Base-by-base conservation (phyloP, 2,113 vertebrate species). In the Climacteris rufus region DNA sequence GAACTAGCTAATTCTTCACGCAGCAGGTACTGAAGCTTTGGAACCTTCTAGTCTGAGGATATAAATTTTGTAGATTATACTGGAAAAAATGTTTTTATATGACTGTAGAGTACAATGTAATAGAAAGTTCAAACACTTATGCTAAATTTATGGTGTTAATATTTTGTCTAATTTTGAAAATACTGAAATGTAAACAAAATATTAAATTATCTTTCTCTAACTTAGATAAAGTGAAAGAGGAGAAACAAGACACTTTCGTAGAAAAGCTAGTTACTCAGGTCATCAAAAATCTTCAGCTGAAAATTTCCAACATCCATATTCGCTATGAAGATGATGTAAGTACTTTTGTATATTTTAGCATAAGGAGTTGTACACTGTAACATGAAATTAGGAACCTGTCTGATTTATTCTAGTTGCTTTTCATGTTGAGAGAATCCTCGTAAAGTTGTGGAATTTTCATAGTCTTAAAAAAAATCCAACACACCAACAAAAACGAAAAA, bases 271-370 rank as follows among this genome's bases (percentile, higher is more conserved):
- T 99, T 80, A 99, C 99, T 94, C 99, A 99, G 97, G 99, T 99
- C 90, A 99, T 99, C 95, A 99, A 99, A 98, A 99, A 99, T 98
- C 98, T 99, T 93, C 99, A 99, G 93, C 97, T 99, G 96, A 99
- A 99, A 97, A 99, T 99, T 97, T 99, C 99, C 78, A 99, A 98
- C 93, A 99, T 99, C 90, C 99, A 99, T 68, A 83, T 99, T 94
- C 99, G 99, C 79, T 99, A 99, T 94, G 99, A 99, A 96, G 99
- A 99, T 97, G 98, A 99, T 95, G 99, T 99, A 97, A 99, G 99
- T 99, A 96, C 83, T 97, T 87, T 56, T 83, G 9, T 93, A 1
- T 85, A 18, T 68, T 31, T 87, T 24, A n/a, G 16, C 14, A 15
- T 80, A 63, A 28, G 70, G 13, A 22, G 1, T 24, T 77, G 14